These are phyloP conservation scores for Lerema accius DNA, from an alignment of 1,140 invertebrate species.

Conservation along the genomic window DNA sequence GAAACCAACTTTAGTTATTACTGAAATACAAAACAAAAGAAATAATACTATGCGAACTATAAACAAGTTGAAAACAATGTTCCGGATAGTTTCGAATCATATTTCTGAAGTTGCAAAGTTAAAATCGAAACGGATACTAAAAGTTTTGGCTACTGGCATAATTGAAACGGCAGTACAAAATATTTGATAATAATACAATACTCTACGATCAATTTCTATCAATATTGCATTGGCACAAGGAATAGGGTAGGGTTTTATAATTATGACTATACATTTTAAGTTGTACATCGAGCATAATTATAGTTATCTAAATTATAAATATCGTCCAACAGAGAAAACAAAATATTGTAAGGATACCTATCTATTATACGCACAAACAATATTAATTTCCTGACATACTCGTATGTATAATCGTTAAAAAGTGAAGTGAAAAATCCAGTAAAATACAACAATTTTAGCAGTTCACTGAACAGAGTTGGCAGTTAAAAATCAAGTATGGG, in stretches of 20 bases:
- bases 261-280: too few relatives aligned
- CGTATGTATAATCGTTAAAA: too few relatives aligned
- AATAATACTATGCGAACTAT: not conserved
- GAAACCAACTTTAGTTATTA: not conserved
- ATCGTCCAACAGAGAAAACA: too few relatives aligned
- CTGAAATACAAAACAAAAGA: not conserved
- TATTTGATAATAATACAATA: too few relatives aligned
- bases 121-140: not conserved
- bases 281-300: too few relatives aligned
- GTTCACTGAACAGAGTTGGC: not conserved
- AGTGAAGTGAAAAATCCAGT: not conserved
- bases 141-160: not conserved
- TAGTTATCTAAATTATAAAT: too few relatives aligned
- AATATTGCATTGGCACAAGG: too few relatives aligned
- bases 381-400: too few relatives aligned
- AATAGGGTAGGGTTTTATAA: too few relatives aligned
- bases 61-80: not conserved
- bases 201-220: too few relatives aligned
- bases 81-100: not conserved
- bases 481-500: not conserved
- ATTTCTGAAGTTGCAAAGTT: not conserved
- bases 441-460: not conserved
- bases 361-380: too few relatives aligned
- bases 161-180: not conserved
- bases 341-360: too few relatives aligned